Evolutionary conservation across 2,113 vertebrate species (phyloP).

Genomic region (Marmota monax): DNA sequence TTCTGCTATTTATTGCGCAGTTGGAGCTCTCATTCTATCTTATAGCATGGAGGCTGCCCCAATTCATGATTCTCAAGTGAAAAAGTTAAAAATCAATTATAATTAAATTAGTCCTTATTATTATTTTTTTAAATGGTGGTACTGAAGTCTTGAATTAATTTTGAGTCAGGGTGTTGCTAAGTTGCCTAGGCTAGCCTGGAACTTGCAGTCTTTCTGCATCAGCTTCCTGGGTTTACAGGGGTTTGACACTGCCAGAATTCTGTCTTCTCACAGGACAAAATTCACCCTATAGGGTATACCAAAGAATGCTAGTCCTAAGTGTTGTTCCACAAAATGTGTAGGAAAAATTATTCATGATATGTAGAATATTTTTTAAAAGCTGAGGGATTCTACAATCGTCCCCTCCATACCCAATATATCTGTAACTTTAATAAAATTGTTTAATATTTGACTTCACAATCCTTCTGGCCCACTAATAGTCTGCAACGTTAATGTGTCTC

Average conservation of each 20-base stretch:
- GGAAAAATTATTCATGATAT: background rate
- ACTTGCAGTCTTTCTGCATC: background rate
- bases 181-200: background rate
- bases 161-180: background rate
- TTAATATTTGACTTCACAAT: background rate
- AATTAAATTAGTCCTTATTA: too few species aligned
- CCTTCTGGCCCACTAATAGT: background rate
- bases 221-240: background rate
- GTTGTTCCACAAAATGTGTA: background rate
- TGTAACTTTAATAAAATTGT: background rate
- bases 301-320: constrained; percentile 1
- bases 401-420: background rate
- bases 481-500: background rate
- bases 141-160: too few species aligned
- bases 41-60: background rate
- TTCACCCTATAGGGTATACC: background rate
- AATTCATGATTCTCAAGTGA: background rate
- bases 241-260: background rate
- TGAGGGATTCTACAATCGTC: background rate
- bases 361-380: background rate
- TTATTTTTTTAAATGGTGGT: too few species aligned
- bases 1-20: background rate
- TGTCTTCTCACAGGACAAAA: background rate
- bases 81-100: background rate
- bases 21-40: background rate